Percentiles rank a stretch among this genome's conserved stretches.
These are phyloP conservation scores for Stercorarius parasiticus DNA, from an alignment of 2,113 vertebrate species.

Conservation along the genomic window DNA sequence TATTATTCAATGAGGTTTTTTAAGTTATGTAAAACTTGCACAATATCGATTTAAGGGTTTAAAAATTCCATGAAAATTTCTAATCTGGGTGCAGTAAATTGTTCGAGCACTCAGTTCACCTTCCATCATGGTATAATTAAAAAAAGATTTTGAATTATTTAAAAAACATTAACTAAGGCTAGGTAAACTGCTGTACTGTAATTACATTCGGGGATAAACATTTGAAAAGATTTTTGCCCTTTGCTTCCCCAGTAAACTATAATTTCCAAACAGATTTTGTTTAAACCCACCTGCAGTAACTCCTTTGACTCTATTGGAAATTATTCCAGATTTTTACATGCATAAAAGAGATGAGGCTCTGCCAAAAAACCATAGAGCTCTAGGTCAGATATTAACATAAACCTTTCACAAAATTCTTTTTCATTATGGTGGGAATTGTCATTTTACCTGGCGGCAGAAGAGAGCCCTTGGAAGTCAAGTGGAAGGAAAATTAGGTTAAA, in stretches of 20 bases:
- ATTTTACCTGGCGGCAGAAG: background rate
- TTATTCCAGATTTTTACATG: background rate
- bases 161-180: background rate
- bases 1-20: background rate
- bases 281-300: background rate
- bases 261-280: background rate
- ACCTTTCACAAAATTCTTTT: background rate
- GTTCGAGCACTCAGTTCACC: background rate
- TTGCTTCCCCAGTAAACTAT: background rate
- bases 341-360: background rate
- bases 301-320: background rate
- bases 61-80: background rate
- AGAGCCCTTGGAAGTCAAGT: background rate
- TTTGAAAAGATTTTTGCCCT: background rate
- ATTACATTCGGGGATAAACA: background rate
- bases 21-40: background rate
- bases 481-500: background rate
- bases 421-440: background rate
- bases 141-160: background rate
- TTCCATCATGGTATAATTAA: background rate
- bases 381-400: background rate
- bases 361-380: background rate
- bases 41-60: background rate
- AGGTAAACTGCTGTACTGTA: background rate
- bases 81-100: background rate